A percentile compares a stretch with the other conserved stretches of the same genome.
phyloP scores from a whole-genome alignment of 1,140 invertebrate genomes.

The Neotoxoptera formosana region DNA sequence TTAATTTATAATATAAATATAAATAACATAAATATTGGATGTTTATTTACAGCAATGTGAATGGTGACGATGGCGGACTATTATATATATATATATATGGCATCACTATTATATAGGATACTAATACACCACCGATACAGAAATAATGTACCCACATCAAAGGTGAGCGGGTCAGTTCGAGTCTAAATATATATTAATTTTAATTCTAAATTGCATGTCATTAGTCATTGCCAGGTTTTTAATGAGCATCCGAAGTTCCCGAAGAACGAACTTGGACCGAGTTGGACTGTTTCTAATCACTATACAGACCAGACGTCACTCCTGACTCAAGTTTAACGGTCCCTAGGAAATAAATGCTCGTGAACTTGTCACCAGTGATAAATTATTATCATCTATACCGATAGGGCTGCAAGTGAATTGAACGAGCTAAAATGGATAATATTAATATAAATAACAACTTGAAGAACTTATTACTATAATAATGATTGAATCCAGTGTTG shows the following conservation, averaged over 20 bases:
- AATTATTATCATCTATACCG: slow-evolving; percentile 36
- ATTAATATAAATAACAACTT: background rate
- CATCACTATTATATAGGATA: background rate
- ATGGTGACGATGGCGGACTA: background rate
- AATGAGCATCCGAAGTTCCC: slow-evolving; percentile 13
- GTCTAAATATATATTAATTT: slow-evolving; percentile 45
- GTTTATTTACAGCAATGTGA: background rate
- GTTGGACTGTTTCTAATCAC: slow-evolving; percentile 39
- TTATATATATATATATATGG: too few species aligned
- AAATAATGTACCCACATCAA: background rate
- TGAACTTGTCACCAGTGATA: background rate
- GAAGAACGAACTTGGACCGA: background rate
- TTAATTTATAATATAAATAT: background rate
- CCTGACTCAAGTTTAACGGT: background rate
- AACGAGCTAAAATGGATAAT: background rate
- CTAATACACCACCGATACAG: background rate
- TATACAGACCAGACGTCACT: background rate
- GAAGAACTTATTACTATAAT: background rate
- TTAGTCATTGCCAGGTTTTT: slow-evolving; percentile 23
- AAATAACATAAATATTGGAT: background rate
- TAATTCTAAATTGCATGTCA: background rate
- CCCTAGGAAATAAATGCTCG: slow-evolving; percentile 14
- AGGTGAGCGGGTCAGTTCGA: background rate
- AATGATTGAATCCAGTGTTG: background rate
- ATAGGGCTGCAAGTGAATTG: background rate